These are phyloP conservation scores for Clepsis dumicolana DNA, from an alignment of 2,888 invertebrate species.

Conservation along the genomic window DNA sequence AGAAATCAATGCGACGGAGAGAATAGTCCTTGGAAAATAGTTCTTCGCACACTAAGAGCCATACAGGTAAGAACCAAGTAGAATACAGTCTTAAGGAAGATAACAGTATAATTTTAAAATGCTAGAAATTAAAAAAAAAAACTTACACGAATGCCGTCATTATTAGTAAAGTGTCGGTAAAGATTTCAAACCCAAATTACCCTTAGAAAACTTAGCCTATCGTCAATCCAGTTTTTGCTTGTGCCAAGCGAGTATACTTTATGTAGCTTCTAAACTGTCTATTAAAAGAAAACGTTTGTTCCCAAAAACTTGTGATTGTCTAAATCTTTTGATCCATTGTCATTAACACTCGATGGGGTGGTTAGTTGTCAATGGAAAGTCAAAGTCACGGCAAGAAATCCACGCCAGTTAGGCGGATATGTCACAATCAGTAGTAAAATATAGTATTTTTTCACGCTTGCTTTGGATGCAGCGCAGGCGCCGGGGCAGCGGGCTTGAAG, in stretches of 20 bases:
- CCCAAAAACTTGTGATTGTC: constrained; percentile 72
- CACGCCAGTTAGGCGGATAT: constrained; percentile 50
- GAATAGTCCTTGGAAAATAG: constrained; percentile 58
- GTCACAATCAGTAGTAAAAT: constrained; percentile 41
- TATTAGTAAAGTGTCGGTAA: constrained; percentile 48
- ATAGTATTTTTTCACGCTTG: constrained; percentile 84
- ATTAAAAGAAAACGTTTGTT: constrained; percentile 72
- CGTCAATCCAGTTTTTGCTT: constrained; percentile 57
- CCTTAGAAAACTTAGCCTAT: constrained; percentile 48
- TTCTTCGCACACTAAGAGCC: constrained; percentile 56
- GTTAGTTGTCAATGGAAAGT: constrained; percentile 52
- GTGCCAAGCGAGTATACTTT: constrained; percentile 44
- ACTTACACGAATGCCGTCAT: constrained; percentile 50
- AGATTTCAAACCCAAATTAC: constrained; percentile 46
- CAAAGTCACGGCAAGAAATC: constrained; percentile 42
- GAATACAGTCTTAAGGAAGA: constrained; percentile 70
- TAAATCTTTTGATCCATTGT: constrained; percentile 51
- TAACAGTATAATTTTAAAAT: constrained; percentile 63
- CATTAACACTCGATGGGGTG: constrained; percentile 53
- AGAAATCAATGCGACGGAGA: constrained; percentile 53
- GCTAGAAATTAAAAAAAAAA: constrained; percentile 56
- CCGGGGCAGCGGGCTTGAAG: constrained; percentile 90
- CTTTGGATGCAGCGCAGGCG: constrained; percentile 88
- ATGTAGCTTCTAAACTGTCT: constrained; percentile 55
- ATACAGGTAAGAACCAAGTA: constrained; percentile 56